A percentile compares a stretch with the other conserved stretches of the same genome.
These are phyloP conservation scores for Trachelipus rathkii DNA, from an alignment of 1,140 invertebrate genomes.

Conservation along the genomic window DNA sequence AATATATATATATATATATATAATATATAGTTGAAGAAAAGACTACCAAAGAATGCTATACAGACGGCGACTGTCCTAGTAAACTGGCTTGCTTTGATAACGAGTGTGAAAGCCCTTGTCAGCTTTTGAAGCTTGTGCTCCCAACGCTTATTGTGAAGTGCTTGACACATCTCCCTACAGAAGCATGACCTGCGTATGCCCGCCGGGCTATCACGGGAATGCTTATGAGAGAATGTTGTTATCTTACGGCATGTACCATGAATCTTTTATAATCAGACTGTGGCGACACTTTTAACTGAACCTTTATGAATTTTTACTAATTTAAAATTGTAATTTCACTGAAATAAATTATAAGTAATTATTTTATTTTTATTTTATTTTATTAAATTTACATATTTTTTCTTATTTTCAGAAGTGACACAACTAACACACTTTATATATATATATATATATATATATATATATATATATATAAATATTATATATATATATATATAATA, in stretches of 20 bases:
- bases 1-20: conserved; percentile 27
- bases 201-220: conserved; percentile 73
- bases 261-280: no score
- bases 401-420: no score
- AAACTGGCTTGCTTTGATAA: conserved; percentile 73
- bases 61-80: conserved; percentile 74
- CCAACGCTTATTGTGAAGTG: conserved; percentile 49
- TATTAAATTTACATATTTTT: no score
- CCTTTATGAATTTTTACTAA: no score
- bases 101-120: conserved; percentile 65
- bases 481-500: no score
- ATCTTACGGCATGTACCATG: not conserved
- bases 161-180: conserved; percentile 53
- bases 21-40: conserved; percentile 36
- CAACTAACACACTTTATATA: no score
- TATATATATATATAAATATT: no score
- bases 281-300: no score
- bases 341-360: no score
- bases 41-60: conserved; percentile 60
- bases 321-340: no score
- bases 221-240: conserved; percentile 66
- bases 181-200: conserved; percentile 80
- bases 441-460: no score
- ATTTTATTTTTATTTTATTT: no score
- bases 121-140: conserved; percentile 56